Base-by-base conservation (phyloP, 2,888 invertebrate genomes). In the Odontocolon sp. region DNA sequence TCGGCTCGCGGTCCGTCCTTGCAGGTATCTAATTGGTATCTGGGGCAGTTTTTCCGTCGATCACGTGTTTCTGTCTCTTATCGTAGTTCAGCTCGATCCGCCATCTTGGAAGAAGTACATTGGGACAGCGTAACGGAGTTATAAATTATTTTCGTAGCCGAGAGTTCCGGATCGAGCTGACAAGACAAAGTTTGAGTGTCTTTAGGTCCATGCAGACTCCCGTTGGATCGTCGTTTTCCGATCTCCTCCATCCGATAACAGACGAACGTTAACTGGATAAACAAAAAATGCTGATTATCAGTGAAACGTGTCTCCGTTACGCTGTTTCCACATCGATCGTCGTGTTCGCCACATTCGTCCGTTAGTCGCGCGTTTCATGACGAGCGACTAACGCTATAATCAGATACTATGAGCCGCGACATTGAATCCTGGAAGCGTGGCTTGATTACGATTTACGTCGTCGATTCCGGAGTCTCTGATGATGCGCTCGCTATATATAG, bases 21-120 rank as follows among this genome's bases (percentile, higher is more conserved):
- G 26, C 23, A 21, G 16, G 47, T 64, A 50, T 50, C 50, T 38
- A 50, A 50, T 47, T 16, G 50, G 50, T 50, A 47, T 26, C 38
- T 64, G 9, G 50, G 50, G 36, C 64, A 38, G 38, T 36, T 21
- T 50, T 33, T 23, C 11, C 36, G 50, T 16, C 33, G 14, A 64
- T 50, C 50, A 38, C 38, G 57, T 31, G 59, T 50, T 33, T 64
- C 47, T 11, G 16, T 14, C 23, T 64, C 54, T 57, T 75, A 69
- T 66, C 75, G 57, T 28, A 40, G 40, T 21, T 63, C 57, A 9
- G 40, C 57, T 14, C 40, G 38, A 23, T 52, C 57, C 75, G 75
- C 75, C 75, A 75, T 75, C 75, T 75, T 75, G 75, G 64, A 75
- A 70, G 69, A 75, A 69, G 59, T 57, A 36, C 45, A 23, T 54